Base-by-base conservation (phyloP, 2,888 invertebrate genomes). In the Sesia bembeciformis region DNA sequence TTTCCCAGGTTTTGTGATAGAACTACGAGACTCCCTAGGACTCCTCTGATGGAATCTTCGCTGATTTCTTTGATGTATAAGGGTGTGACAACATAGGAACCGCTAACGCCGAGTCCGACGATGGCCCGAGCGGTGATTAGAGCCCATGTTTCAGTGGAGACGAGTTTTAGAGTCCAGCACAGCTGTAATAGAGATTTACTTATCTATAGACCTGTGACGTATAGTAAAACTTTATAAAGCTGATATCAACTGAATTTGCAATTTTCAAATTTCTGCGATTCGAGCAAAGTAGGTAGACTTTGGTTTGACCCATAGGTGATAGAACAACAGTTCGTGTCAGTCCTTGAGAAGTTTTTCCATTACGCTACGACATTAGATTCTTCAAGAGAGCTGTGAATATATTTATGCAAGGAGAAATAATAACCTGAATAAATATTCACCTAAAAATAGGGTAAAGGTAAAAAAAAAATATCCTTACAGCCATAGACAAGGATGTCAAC, bases 21-120 rank as follows among this genome's bases (percentile, higher is more conserved):
- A 0, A 88, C 78, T 23, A 89, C 88, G 39, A 88, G 61, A 55
- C 81, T 86, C 0, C 88, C 89, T 4, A 88, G 63, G 0, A 78
- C 84, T 0, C 89, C 89, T 53, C 89, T 66, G 52, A 89, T 81
- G 4, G 80, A 76, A 56, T 88, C 87, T 52, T 89, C 87, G 60
- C 88, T 86, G 54, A 86, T 88, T 57, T 89, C 89, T 56, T 89
- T 89, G 57, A 89, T 84, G 66, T 89, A 89, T 0, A 89, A 62
- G 0, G 89, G 89, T 0, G 87, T 86, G 53, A 89, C 89, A 0
- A 89, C 87, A 58, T 87, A 89, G 23, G 81, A 78, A 0, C 89
- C 88, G 40, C 82, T 81, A 0, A 85, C 84, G 0, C 88, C 87
- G 0, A 88, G 62, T 0, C 89, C 89, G 4, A 88, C 70, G 4